Base-by-base conservation (phyloP, 2,888 invertebrate species). In the Cephus runcator region DNA sequence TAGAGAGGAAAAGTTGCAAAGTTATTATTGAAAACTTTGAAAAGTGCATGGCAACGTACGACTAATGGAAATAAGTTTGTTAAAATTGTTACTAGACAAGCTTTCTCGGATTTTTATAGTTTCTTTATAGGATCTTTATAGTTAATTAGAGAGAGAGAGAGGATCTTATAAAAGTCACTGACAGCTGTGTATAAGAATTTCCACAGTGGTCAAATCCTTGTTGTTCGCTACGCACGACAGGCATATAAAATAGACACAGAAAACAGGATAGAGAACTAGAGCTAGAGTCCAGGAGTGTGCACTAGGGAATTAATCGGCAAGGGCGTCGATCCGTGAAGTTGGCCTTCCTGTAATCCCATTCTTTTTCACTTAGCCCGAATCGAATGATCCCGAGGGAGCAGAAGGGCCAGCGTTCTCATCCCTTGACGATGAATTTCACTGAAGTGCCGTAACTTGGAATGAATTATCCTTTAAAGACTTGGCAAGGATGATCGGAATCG, bases 261-360 rank as follows among this genome's bases (percentile, higher is more conserved):
- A 56, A 56, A 56, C 23, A 56, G 6, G 23, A 56, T 56, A 56
- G 56, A 56, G 56, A 23, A 56, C 23, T 56, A 23, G 56, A 56
- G 23, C 56, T 56, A 56, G 56, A 56, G 56, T 56, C 56, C 23
- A 56, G 56, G 56, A 56, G 23, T 23, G 56, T 56, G 23, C 71
- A 34, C 71, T 34, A 34, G 71, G 71, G 71, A 71, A 71, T 71
- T 71, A 15, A 71, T 78, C 73, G 77, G 12, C 73, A 34, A 75
- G 84, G 85, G 87, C 87, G 87, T 81, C 88, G 90, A 89, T 84
- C 90, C 90, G 90, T 91, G 90, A 91, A 91, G 90, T 91, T 90
- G 89, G 85, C 88, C 56, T 86, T 88, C 81, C 87, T 85, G 83
- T 88, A 90, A 90, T 88, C 87, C 86, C 83, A 88, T 90, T 89